Conservation (phyloP, 2,113 vertebrate genomes). For the Psittacus erithacus region DNA sequence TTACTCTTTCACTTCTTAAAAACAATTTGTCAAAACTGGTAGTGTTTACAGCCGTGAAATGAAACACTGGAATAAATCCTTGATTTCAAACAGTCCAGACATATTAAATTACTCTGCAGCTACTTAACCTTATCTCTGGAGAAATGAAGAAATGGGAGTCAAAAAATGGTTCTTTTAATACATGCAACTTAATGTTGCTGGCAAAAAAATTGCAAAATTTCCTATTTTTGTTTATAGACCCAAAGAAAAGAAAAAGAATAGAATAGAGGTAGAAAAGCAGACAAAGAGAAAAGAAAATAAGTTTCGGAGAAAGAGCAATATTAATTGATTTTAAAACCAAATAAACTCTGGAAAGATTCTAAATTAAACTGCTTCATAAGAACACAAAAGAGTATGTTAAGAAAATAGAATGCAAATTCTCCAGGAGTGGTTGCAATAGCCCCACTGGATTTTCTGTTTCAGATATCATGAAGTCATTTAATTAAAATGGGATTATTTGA, state of each 20-base stretch:
- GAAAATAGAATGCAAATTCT: not conserved
- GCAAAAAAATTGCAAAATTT: not conserved
- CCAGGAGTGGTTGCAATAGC: not conserved
- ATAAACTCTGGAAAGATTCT: not conserved
- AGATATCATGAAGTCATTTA: slow-evolving; percentile 6
- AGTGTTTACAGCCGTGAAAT: slow-evolving; percentile 22
- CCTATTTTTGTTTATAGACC: not conserved
- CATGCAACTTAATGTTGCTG: not conserved
- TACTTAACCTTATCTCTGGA: slow-evolving; percentile 10
- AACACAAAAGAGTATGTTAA: not conserved
- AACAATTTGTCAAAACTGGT: slow-evolving; percentile 20
- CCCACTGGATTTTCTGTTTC: slow-evolving; percentile 40
- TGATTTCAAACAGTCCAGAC: slow-evolving; percentile 20
- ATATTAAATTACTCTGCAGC: slow-evolving; percentile 30
- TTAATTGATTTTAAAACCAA: not conserved
- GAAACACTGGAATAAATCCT: slow-evolving; percentile 31
- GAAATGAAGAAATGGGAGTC: slow-evolving; percentile 1
- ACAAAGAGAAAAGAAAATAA: not conserved
- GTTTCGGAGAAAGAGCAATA: not conserved
- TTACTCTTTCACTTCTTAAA: slow-evolving; percentile 32
- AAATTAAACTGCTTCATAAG: slow-evolving; percentile 5
- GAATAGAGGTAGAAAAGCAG: not conserved
- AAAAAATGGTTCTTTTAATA: not conserved
- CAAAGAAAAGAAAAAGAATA: not conserved
- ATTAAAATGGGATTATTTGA: slow-evolving; percentile 52